Evolutionary conservation across 2,113 vertebrate genomes (phyloP), one percentile per base, ranked within the genome.

Genomic region (Engraulis encrasicolus): DNA sequence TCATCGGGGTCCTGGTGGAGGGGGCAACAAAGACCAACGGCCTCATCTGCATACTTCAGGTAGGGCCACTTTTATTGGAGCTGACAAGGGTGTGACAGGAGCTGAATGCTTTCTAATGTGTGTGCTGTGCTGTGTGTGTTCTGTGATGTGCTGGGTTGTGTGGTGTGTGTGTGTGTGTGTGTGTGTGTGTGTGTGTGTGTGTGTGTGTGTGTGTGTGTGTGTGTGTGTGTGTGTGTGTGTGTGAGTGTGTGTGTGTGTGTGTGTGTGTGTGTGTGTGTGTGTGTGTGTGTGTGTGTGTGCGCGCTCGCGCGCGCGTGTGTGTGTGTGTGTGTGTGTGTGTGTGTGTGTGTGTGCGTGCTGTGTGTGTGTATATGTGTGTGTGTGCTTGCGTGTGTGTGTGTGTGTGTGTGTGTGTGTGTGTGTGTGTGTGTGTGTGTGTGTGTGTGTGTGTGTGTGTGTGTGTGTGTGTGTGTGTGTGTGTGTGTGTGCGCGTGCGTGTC

Each of bases 31-130:
- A 92, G 84, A 74, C n/a, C n/a, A n/a, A n/a, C n/a, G 95, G 91
- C 88, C 93, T 96, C 92, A 97, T 99, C 94, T 99, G 94, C 96
- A 98, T 98, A 97, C 95, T 98, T 98, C 98, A 99, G 98, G 97
- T 99, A 97, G 93, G 95, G 95, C 94, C 96, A 96, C 96, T 96
- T 96, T 97, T 97, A 99, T 98, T 95, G 95, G 95, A 97, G 94
- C 95, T 98, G 98, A 99, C 97, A 99, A 95, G 95, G 96, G 96
- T 94, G 95, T 97, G 97, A 98, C 96, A 96, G 95, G 66, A 74
- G 91, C 94, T 96, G 93, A 97, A 96, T 96, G 96, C 95, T 90
- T n/a, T 15, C 11, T 74, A 74, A 74, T 31, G 66, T 36, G 6
- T 58, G 54, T 23, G 20, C 23, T 91, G 54, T 58, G 54, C n/a